Evolutionary conservation across 2,113 vertebrate genomes (phyloP), one percentile per base, ranked within the genome.

Genomic region (Pseudorectes ferrugineus): DNA sequence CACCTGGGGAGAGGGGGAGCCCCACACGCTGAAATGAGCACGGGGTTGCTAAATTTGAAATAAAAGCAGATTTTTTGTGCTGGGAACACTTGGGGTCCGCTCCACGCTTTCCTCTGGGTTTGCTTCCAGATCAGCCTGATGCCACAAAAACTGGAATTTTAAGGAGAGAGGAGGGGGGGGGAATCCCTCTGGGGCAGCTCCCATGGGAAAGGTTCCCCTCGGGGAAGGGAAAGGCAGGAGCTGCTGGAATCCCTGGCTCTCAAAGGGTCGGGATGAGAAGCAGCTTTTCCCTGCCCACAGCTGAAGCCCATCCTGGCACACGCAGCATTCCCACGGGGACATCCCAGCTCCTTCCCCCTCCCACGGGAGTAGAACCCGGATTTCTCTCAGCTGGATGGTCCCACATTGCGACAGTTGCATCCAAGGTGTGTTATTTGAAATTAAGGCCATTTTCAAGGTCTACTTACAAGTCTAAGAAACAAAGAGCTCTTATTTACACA

Each of bases 361-460:
- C 72, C 2, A 0, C 12, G 62, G 74, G 79, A 81, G 40, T 14
- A 40, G 28, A 65, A 2, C 52, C 82, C 2, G 84, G 3, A 6
- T 8, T 51, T 5, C 63, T 18, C 71, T 42, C 77, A 9, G 21
- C 73, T 12, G 31, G 4, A 5, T 75, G 94, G 66, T 94, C 93
- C 95, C 95, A 36, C 6, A 21, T 6, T 24, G 55, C 33, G 80
- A 51, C 70, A 89, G 91, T 2, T 76, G 82, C 89, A 94, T 61
- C 91, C 94, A 68, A 46, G 93, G 71, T 16, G 36, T 52, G 89
- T 36, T 7, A 4, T 82, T 94, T 87, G 95, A 81, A 93, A 86
- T 97, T 98, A 98, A 98, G 98, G 97, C 97, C 97, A 76, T 97
- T 95, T 65, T 14, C 87, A 95, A 97, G 51, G 71, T 96, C 96